Evolutionary conservation across 2,113 vertebrate species (phyloP).

Genomic region (Cavia porcellus): DNA sequence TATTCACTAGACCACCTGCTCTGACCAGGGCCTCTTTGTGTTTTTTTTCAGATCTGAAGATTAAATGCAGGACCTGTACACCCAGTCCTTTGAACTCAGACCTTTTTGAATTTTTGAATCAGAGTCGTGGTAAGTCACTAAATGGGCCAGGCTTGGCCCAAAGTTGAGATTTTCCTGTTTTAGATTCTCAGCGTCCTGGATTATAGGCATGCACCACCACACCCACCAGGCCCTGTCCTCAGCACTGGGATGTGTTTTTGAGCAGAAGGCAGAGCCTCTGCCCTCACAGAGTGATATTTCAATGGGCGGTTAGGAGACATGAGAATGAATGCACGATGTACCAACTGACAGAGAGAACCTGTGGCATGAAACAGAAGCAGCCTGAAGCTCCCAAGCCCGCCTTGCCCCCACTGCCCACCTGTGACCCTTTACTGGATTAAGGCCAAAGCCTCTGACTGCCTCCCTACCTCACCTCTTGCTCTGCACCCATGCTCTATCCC

Average conservation of each 20-base stretch:
- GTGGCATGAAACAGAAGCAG: neutral
- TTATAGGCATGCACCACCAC: neutral
- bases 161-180: neutral
- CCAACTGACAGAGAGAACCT: neutral
- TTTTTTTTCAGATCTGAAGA: neutral
- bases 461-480: neutral
- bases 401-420: no score
- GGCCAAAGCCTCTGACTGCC: neutral
- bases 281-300: neutral
- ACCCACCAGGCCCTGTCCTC: neutral
- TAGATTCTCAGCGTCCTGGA: neutral
- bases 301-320: neutral
- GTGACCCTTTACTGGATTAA: neutral
- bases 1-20: neutral
- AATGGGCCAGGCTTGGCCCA: neutral
- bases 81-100: neutral
- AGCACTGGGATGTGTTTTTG: neutral
- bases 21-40: neutral
- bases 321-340: neutral
- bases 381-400: neutral
- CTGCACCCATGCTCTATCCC: neutral
- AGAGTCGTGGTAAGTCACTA: neutral
- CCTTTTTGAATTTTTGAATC: neutral
- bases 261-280: neutral
- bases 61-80: neutral